Percentiles rank a stretch among this genome's conserved stretches.
Evolutionary conservation across 2,888 invertebrate genomes (phyloP).

Genomic region (Hydriomena furcata): DNA sequence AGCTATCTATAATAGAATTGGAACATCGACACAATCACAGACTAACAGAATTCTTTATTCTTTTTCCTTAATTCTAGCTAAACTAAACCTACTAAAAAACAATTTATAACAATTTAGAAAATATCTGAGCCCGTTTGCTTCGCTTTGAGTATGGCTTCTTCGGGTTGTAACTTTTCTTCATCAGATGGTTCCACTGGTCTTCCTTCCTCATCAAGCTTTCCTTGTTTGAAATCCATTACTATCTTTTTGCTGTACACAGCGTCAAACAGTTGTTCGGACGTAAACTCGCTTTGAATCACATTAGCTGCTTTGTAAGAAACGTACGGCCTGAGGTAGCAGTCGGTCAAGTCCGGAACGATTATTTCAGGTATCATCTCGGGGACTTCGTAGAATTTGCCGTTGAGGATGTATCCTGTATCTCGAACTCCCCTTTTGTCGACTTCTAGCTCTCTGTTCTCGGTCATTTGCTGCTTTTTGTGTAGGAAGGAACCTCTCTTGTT

Average conservation of each 20-base stretch:
- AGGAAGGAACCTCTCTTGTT: conserved; percentile 89
- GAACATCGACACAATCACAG: not conserved
- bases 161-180: conserved; percentile 87
- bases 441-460: conserved; percentile 85
- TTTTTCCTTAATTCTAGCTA: conserved; percentile 44
- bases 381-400: conserved; percentile 84
- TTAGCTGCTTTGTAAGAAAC: conserved; percentile 93
- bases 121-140: conserved; percentile 92
- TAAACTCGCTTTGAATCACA: conserved; percentile 91
- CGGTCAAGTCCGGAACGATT: conserved; percentile 94
- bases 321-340: conserved; percentile 95
- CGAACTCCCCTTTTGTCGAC: conserved; percentile 89
- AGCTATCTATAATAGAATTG: too few relatives aligned
- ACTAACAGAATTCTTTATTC: conserved; percentile 24
- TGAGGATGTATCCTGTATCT: conserved; percentile 82
- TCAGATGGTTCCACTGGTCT: conserved; percentile 87
- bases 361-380: conserved; percentile 96
- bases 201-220: conserved; percentile 87
- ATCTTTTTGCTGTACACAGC: conserved; percentile 92
- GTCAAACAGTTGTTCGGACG: conserved; percentile 91
- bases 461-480: conserved; percentile 85
- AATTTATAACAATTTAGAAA: conserved; percentile 78
- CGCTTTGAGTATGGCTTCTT: conserved; percentile 88
- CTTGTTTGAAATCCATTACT: conserved; percentile 87
- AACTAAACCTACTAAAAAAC: conserved; percentile 41